Conservation (phyloP, 2,888 invertebrate species). For the Rugalucina vietnamica region DNA sequence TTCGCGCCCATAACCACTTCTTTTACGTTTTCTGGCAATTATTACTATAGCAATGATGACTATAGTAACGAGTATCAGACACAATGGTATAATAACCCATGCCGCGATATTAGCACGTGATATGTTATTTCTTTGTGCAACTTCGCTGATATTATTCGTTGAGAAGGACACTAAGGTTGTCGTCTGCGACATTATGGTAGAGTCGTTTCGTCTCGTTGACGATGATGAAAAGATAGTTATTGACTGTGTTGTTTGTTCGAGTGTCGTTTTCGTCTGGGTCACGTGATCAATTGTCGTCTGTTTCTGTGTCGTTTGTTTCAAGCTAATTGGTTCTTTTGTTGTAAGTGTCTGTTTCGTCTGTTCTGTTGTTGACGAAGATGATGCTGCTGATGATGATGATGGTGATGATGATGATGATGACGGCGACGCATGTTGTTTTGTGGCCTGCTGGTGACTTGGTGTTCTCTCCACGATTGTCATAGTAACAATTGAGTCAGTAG, state of each 20-base stretch:
- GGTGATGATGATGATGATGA: too few species aligned
- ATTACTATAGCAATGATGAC: slow-evolving; percentile 62
- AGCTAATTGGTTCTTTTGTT: slow-evolving; percentile 26
- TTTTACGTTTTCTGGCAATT: slow-evolving; percentile 51
- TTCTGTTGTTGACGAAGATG: slow-evolving; percentile 20
- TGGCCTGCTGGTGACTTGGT: too few species aligned
- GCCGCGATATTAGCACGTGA: neutral
- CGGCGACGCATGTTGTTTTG: too few species aligned
- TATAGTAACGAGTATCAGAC: slow-evolving; percentile 23
- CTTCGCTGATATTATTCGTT: slow-evolving; percentile 24
- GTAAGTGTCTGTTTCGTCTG: slow-evolving; percentile 23
- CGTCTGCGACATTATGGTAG: slow-evolving; percentile 24
- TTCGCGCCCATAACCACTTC: slow-evolving; percentile 67
- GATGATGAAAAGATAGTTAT: slow-evolving; percentile 10
- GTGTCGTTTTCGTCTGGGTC: neutral
- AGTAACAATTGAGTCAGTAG: too few species aligned
- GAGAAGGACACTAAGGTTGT: slow-evolving; percentile 27
- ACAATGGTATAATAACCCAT: slow-evolving; percentile 15
- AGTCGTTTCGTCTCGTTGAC: slow-evolving; percentile 21
- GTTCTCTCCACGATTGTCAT: too few species aligned
- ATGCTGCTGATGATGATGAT: too few species aligned
- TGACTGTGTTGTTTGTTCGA: neutral
- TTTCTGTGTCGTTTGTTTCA: neutral
- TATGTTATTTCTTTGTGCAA: neutral
- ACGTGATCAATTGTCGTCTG: neutral